Conservation (phyloP, 2,797 vertebrate species). For the Megalops cyprinoides region DNA sequence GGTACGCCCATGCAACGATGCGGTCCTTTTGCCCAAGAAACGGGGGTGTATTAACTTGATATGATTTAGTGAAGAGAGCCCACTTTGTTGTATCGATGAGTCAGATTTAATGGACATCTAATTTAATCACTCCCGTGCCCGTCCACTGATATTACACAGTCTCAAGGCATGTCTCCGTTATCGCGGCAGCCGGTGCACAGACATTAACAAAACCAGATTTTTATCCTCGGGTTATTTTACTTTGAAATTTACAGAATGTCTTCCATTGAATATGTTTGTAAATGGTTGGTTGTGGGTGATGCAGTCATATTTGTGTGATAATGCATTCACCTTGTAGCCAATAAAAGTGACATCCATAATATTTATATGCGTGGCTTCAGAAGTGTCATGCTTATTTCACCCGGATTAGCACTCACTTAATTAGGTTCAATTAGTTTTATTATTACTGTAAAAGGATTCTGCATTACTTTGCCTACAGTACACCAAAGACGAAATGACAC, state of each 20-base stretch:
- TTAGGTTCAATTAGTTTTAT: too few relatives aligned
- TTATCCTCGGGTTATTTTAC: not conserved
- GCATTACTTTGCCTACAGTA: too few relatives aligned
- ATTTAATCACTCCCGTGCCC: constrained; percentile 18
- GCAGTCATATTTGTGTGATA: not conserved
- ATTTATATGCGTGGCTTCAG: too few relatives aligned
- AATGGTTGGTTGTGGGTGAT: not conserved
- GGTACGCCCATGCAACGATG: not conserved
- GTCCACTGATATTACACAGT: not conserved
- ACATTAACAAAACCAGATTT: not conserved
- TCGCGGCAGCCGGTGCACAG: not conserved
- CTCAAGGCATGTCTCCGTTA: not conserved
- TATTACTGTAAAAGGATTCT: too few relatives aligned
- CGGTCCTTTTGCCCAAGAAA: too few relatives aligned
- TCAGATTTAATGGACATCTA: constrained; percentile 23
- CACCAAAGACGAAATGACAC: not conserved
- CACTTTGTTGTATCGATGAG: not conserved
- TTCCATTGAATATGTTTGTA: not conserved
- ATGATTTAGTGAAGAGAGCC: not conserved
- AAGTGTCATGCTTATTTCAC: not conserved
- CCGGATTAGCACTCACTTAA: not conserved
- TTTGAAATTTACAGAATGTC: not conserved
- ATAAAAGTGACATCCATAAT: too few relatives aligned
- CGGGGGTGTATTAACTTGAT: too few relatives aligned
- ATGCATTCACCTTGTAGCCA: not conserved